phyloP scores from a whole-genome alignment of 2,113 vertebrate genomes.

The Myiopsitta monachus region DNA sequence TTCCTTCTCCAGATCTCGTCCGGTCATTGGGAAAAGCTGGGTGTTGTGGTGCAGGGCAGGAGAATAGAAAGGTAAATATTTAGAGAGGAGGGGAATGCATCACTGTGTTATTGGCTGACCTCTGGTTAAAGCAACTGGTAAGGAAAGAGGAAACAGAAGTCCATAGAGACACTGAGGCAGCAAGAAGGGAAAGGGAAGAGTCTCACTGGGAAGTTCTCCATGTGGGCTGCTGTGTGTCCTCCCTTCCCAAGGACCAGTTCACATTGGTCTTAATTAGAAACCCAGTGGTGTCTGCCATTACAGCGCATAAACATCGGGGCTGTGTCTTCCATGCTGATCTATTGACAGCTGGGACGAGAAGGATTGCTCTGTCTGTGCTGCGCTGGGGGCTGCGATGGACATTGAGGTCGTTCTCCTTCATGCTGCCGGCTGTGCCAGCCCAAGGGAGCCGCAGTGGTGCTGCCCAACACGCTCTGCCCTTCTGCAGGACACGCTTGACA shows the following conservation, averaged over 20 bases:
- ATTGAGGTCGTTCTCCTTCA: background rate
- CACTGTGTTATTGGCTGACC: background rate
- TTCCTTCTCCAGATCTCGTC: background rate
- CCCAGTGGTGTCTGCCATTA: background rate
- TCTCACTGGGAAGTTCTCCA: background rate
- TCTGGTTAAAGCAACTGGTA: background rate
- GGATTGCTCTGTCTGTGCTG: no score
- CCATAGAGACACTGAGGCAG: background rate
- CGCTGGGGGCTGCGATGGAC: background rate
- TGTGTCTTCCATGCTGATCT: background rate
- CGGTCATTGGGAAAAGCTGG: background rate
- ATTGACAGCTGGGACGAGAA: background rate
- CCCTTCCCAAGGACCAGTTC: background rate
- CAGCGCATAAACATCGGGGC: background rate
- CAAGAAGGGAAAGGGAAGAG: background rate
- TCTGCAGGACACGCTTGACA: background rate
- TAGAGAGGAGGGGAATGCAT: background rate
- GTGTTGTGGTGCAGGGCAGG: background rate
- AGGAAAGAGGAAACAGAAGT: background rate
- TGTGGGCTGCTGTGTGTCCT: background rate
- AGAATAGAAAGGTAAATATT: background rate
- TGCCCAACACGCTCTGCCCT: background rate
- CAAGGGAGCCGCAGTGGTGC: rapidly evolving
- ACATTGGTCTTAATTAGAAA: background rate
- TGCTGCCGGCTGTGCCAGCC: background rate